Percentiles rank a stretch among this genome's conserved stretches.
phyloP scores from a whole-genome alignment of 2,113 vertebrate species.

The Carassius gibelio region DNA sequence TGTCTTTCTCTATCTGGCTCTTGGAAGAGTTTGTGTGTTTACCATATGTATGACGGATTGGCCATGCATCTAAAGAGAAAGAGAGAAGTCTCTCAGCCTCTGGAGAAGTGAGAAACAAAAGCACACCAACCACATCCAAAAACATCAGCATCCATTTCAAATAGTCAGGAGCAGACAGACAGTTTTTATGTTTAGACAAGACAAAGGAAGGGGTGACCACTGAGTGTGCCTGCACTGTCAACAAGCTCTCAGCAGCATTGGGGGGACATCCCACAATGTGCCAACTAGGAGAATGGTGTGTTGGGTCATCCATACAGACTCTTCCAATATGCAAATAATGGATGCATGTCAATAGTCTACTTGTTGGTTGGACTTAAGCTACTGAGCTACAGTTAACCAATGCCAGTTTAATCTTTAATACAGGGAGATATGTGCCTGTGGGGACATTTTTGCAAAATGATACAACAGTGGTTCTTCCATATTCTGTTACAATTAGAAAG shows the following conservation, averaged over 20 bases:
- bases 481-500: too few species aligned
- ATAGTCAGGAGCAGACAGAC: conserved; percentile 40
- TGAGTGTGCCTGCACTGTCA: conserved; percentile 55
- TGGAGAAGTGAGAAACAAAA: conserved; percentile 33
- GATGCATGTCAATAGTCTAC: not conserved
- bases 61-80: conserved; percentile 52
- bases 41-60: conserved; percentile 54
- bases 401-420: not conserved
- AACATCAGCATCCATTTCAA: not conserved
- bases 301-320: not conserved
- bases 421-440: too few species aligned
- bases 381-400: not conserved
- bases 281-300: conserved; percentile 1
- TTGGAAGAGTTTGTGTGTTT: conserved; percentile 52
- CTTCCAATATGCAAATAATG: conserved; percentile 18
- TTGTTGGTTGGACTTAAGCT: not conserved
- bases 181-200: conserved; percentile 56
- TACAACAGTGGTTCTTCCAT: too few species aligned
- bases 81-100: conserved; percentile 24
- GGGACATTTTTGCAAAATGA: too few species aligned
- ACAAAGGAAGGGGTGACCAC: conserved; percentile 41
- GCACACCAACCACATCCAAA: conserved; percentile 9
- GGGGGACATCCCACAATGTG: not conserved
- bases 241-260: conserved; percentile 51
- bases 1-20: conserved; percentile 28